Percentiles rank a stretch among this genome's conserved stretches.
Evolutionary conservation across 2,113 vertebrate genomes (phyloP).

Genomic region (Siniperca knerii): DNA sequence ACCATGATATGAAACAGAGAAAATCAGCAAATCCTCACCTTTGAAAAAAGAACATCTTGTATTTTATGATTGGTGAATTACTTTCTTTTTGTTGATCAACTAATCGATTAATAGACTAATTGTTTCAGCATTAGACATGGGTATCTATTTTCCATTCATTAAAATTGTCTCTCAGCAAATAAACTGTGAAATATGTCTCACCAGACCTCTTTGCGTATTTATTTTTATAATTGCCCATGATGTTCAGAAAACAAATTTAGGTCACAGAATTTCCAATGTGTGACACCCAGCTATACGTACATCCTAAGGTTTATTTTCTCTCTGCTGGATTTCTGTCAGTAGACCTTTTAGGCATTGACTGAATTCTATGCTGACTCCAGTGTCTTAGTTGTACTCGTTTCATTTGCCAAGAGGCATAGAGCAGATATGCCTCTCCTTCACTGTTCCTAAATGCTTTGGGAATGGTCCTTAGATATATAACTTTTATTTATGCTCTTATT

Average conservation of each 20-base stretch:
- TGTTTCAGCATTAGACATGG: not conserved
- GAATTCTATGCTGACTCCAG: slow-evolving; percentile 17
- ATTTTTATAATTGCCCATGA: not conserved
- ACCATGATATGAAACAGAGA: not conserved
- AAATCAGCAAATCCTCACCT: not conserved
- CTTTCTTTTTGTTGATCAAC: not conserved
- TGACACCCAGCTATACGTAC: not conserved
- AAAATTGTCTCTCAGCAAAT: not conserved
- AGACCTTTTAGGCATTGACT: not conserved
- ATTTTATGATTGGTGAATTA: not conserved
- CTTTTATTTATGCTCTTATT: slow-evolving; percentile 41
- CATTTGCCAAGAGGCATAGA: not conserved
- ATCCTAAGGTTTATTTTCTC: not conserved
- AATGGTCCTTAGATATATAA: not conserved
- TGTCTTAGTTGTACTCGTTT: not conserved
- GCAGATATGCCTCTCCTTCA: not conserved
- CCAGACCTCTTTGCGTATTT: not conserved
- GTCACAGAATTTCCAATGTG: not conserved
- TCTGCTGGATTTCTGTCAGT: not conserved
- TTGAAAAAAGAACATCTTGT: not conserved
- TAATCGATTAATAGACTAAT: not conserved
- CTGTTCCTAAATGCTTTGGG: slow-evolving; percentile 19
- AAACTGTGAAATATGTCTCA: not conserved
- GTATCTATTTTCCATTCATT: not conserved
- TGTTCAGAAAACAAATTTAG: not conserved